A percentile compares a stretch with the other conserved stretches of the same genome.
Conservation (phyloP, 2,113 vertebrate species). For the Oncorhynchus mykiss region DNA sequence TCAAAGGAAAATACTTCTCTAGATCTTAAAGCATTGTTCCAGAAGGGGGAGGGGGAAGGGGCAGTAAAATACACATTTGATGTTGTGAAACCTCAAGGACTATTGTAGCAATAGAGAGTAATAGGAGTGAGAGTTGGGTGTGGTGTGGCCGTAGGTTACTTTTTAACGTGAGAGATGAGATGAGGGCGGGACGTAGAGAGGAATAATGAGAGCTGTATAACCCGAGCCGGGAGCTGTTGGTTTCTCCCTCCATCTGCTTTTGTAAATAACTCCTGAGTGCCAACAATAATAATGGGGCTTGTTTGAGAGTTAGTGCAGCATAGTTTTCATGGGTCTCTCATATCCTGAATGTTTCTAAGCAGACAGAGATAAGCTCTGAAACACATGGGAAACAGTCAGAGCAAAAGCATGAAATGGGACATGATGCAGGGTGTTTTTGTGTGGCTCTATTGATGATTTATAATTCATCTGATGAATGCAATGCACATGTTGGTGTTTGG, state of each 20-base stretch:
- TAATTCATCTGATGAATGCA: neutral
- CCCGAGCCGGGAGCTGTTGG: conserved; percentile 15
- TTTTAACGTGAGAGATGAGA: conserved; percentile 7
- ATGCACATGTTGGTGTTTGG: neutral
- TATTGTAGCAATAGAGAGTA: neutral
- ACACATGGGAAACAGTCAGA: neutral
- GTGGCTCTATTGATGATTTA: neutral
- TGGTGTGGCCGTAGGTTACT: conserved; percentile 19
- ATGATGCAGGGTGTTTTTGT: too few relatives aligned
- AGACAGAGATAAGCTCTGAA: neutral
- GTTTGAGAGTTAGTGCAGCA: conserved; percentile 6
- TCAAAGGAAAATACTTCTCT: conserved; percentile 38
- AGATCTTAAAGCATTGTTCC: conserved; percentile 7
- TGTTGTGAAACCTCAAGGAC: neutral
- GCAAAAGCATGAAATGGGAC: neutral
- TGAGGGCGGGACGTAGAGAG: neutral
- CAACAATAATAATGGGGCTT: conserved; percentile 34
- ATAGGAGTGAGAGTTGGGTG: neutral
- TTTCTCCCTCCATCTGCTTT: conserved; percentile 28
- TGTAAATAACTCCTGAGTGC: conserved; percentile 29
- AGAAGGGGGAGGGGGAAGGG: neutral
- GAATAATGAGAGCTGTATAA: conserved; percentile 19
- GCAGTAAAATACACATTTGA: neutral
- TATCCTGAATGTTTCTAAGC: neutral
- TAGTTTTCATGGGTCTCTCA: conserved; percentile 1